Base-by-base conservation (phyloP, 1,140 invertebrate genomes). In the Goniozus legneri region DNA sequence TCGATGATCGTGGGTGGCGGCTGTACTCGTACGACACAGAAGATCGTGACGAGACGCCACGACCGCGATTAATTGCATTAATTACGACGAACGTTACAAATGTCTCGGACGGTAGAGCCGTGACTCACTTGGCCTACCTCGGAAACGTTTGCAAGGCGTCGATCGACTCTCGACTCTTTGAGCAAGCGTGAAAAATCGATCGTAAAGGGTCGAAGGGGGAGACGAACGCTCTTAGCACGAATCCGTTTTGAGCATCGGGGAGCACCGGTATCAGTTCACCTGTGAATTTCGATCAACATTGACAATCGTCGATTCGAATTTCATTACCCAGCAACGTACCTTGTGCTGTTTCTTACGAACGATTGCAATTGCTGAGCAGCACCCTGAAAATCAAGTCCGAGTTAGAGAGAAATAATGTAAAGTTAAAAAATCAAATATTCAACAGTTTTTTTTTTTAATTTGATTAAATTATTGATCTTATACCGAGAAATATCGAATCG, bases 301-400 rank as follows among this genome's bases (percentile, higher is more conserved):
- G n/a, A n/a, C n/a, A n/a, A n/a, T n/a, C n/a, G n/a, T n/a, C n/a
- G n/a, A n/a, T n/a, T n/a, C n/a, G n/a, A n/a, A n/a, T n/a, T n/a
- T n/a, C n/a, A n/a, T n/a, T n/a, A n/a, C n/a, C n/a, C n/a, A n/a
- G n/a, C 21, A 27, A 65, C 56, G 45, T 57, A 66, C 62, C 58
- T 66, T 3, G 71, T 74, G 41, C 73, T 62, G 37, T 73, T 75
- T 50, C 58, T 69, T 35, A 79, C 61, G 44, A 78, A 76, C 18
- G 66, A 73, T 48, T 77, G 75, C 44, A 79, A 56, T 40, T 73
- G 71, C 32, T 78, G 73, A 3, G 75, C 71, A 35, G 77, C 77
- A 46, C 76, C 76, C 77, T 78, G 58, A 18, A 72, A 71, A 55
- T 27, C 10, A 4, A 10, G 24, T 4, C 4, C 4, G 24, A 27